Percentiles rank a stretch among this genome's conserved stretches.
Conservation (phyloP, 2,888 invertebrate species). For the Platycheirus rosarum region DNA sequence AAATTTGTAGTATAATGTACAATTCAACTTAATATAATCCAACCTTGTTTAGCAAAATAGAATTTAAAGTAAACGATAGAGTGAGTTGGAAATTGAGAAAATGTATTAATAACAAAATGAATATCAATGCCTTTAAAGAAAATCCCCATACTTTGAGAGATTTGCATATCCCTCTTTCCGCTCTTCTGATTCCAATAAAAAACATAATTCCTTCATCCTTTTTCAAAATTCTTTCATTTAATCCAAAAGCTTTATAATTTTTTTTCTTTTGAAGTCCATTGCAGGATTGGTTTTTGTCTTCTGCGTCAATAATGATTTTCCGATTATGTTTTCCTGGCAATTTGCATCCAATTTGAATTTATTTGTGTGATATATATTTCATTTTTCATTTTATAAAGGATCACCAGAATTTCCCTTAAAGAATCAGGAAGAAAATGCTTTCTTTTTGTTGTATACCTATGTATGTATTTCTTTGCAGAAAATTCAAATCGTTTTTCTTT, state of each 20-base stretch:
- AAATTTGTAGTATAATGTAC: too few relatives aligned
- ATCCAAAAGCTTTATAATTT: conserved; percentile 13
- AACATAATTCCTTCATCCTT: not conserved
- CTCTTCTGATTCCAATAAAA: too few relatives aligned
- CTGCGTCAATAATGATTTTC: conserved; percentile 64
- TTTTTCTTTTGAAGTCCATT: conserved; percentile 41
- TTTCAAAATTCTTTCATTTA: not conserved
- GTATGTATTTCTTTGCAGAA: conserved; percentile 19
- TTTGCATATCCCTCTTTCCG: too few relatives aligned
- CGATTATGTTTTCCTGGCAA: conserved; percentile 71
- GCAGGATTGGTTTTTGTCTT: conserved; percentile 33
- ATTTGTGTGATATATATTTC: conserved; percentile 19
- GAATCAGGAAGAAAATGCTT: not conserved
- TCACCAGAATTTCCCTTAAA: conserved; percentile 3
- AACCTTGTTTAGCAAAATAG: too few relatives aligned
- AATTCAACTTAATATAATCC: too few relatives aligned
- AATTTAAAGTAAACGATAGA: too few relatives aligned
- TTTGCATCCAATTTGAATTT: conserved; percentile 68
- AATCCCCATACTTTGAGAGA: too few relatives aligned
- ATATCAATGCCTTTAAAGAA: too few relatives aligned
- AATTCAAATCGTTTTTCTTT: conserved; percentile 34
- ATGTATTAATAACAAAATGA: too few relatives aligned
- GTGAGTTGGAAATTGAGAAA: too few relatives aligned
- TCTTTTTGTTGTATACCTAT: too few relatives aligned
- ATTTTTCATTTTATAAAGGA: conserved; percentile 24